Evolutionary conservation across 1,140 invertebrate genomes (phyloP), one percentile per base, ranked within the genome.

Genomic region (Cherax destructor): DNA sequence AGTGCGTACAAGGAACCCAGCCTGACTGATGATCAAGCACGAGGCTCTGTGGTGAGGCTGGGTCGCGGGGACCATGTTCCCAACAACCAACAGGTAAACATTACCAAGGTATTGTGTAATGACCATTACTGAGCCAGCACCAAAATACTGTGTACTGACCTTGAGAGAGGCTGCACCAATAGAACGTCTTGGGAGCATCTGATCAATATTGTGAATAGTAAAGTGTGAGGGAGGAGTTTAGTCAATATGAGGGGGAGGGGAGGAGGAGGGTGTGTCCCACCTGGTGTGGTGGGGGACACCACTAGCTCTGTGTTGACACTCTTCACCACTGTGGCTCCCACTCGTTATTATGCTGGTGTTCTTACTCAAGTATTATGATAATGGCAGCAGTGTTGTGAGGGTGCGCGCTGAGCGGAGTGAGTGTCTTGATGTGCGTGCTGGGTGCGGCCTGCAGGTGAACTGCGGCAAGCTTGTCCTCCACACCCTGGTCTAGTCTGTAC

Each of bases 361-460:
- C 9, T 10, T 41, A 41, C 30, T 41, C 30, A 41, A 41, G 30
- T 41, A 41, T 41, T 41, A 41, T 41, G 30, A 41, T 41, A 41
- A 41, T 41, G 30, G 30, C 56, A 16, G 56, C 56, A 59, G 56
- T 59, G 56, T 59, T 16, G n/a, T 24, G n/a, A 13, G 18, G 13
- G 47, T n/a, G 30, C 61, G 59, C 41, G 49, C 52, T 69, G 47
- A 52, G 78, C 84, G 50, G 56, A 72, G 77, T 41, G 56, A 72
- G 59, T 56, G 13, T 81, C 86, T 50, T 47, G 47, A 47, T 80
- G 78, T 81, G 77, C 80, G 77, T 50, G 59, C 79, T 81, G 78
- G 61, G 86, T 88, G 86, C 59, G 61, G 86, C 78, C 78, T 88
- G 86, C 86, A 88, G 86, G 86, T 88, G 78, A 81, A 88, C 86